phyloP scores from a whole-genome alignment of 2,888 invertebrate species.

The Anorthoa munda region DNA sequence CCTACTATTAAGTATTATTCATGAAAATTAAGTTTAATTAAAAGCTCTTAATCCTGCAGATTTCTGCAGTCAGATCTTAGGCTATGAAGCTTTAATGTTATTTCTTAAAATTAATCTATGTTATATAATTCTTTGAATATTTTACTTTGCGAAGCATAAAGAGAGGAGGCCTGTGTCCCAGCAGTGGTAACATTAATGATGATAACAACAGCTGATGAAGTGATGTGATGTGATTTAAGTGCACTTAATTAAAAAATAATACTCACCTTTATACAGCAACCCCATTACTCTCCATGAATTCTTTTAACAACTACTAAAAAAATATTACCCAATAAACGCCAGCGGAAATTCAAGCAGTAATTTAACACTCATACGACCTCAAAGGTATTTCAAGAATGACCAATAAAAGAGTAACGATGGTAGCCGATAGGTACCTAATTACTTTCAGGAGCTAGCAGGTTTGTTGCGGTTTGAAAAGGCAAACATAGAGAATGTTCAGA shows the following conservation, averaged over 20 bases:
- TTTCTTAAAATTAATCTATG: no score
- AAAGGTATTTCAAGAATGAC: conserved; percentile 50
- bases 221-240: no score
- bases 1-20: no score
- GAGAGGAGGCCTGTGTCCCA: no score
- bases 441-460: conserved; percentile 24
- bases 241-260: background rate
- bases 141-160: no score
- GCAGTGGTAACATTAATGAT: no score
- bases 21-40: no score
- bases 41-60: no score
- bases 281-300: background rate
- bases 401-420: conserved; percentile 43
- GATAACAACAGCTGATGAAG: no score
- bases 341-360: conserved; percentile 27
- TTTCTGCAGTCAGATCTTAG: no score
- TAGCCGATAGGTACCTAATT: conserved; percentile 45
- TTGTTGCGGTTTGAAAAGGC: conserved; percentile 2
- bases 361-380: conserved; percentile 42
- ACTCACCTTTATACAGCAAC: background rate
- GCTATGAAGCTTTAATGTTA: no score
- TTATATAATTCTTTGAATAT: background rate
- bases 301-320: conserved; percentile 25
- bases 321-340: conserved; percentile 47
- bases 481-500: conserved; percentile 27